Evolutionary conservation across 1,140 invertebrate species (phyloP), one percentile per base, ranked within the genome.

Genomic region (Stenopsyche tienmushanensis): DNA sequence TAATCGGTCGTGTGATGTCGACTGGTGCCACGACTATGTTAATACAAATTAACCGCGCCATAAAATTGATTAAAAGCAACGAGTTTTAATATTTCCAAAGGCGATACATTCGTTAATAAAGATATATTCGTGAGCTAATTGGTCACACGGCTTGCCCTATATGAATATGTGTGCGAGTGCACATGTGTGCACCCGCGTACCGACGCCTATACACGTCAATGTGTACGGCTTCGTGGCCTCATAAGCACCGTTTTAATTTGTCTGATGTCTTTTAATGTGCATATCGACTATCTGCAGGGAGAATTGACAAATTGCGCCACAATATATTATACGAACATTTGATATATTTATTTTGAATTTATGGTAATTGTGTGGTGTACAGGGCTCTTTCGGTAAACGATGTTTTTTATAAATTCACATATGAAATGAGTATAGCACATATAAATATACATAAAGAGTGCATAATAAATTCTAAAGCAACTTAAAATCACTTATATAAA

Each of bases 61-160:
- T 69, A 69, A 69, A 69, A 69, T 69, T 69, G 67, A 69, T 69
- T 69, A 69, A 69, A 69, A 69, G 64, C 67, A 58, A 65, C 67
- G 60, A 64, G 47, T 62, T 34, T 62, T 65, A 69, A 64, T 69
- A 69, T 69, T 65, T 15, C 57, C 67, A 65, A 60, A 60, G 67
- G 63, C 67, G 67, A 69, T 69, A 65, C 58, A 24, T 69, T 69
- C 58, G 55, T 69, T 69, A 69, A 69, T 69, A 69, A 65, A 69
- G 67, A 69, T 65, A 69, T 69, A 69, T 69, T 69, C 67, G 55
- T 65, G 44, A 65, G 63, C 63, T 69, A 69, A 69, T 69, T 69
- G 67, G 67, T 69, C 63, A 41, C 63, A 69, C 59, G 42, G 57
- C 60, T 63, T 47, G 26, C 65, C 25, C 64, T 26, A 18, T 41